Evolutionary conservation across 2,888 invertebrate genomes (phyloP).

Genomic region (Nomada ruficornis): DNA sequence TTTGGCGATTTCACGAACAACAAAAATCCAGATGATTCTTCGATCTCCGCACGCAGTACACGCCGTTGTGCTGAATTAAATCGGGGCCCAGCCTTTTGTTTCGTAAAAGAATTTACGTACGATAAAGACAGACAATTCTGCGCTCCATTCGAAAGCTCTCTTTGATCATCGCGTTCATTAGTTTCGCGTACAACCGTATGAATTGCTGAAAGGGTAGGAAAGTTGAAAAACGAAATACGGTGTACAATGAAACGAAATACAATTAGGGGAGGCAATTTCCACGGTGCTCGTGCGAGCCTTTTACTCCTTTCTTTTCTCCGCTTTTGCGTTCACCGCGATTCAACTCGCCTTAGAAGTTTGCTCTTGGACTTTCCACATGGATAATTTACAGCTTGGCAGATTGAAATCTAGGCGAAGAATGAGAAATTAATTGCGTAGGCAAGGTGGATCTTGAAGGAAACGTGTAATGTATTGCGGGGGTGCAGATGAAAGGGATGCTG

Average conservation of each 20-base stretch:
- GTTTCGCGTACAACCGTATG: constrained; percentile 6
- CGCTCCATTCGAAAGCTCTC: constrained; percentile 38
- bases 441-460: neutral
- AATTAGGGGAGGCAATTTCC: constrained; percentile 23
- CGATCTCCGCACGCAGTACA: neutral
- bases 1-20: constrained; percentile 6
- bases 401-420: neutral
- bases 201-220: neutral
- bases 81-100: constrained; percentile 15
- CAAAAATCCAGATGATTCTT: too few relatives aligned
- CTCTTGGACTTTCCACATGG: neutral
- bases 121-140: constrained; percentile 23
- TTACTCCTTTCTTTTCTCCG: neutral
- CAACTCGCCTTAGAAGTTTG: neutral
- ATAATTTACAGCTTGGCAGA: too few relatives aligned
- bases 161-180: constrained; percentile 39
- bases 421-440: neutral
- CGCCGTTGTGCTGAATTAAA: constrained; percentile 3
- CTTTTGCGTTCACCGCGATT: neutral
- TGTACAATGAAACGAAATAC: constrained; percentile 12
- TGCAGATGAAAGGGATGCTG: neutral
- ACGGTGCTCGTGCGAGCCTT: neutral
- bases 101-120: constrained; percentile 29
- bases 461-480: neutral
- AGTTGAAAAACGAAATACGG: neutral